Conservation (phyloP, 2,888 invertebrate genomes). For the Drosophila prostipennis region DNA sequence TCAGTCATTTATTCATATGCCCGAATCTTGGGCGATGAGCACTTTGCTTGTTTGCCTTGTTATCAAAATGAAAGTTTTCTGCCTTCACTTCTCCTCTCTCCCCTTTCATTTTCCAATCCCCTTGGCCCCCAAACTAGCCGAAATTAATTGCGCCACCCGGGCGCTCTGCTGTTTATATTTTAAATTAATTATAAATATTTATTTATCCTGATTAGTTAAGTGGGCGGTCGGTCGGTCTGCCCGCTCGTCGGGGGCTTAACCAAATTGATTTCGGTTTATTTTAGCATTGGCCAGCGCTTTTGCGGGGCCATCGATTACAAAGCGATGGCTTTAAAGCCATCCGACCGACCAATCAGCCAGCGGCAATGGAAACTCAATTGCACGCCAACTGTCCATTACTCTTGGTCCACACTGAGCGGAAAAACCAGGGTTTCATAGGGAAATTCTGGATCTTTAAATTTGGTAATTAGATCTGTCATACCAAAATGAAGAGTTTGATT, state of each 20-base stretch:
- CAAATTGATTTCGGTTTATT: constrained; percentile 78
- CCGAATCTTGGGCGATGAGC: constrained; percentile 47
- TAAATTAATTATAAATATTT: constrained; percentile 80
- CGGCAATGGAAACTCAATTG: constrained; percentile 50
- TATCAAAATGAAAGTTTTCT: constrained; percentile 44
- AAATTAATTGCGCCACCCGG: constrained; percentile 74
- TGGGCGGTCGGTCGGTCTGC: constrained; percentile 18
- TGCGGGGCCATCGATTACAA: constrained; percentile 61
- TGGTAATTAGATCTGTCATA: neutral
- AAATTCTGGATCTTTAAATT: neutral
- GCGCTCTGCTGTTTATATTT: constrained; percentile 71
- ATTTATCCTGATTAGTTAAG: constrained; percentile 77
- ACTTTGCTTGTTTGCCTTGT: constrained; percentile 52
- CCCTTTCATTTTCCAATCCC: neutral
- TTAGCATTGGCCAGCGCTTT: constrained; percentile 59
- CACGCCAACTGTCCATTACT: constrained; percentile 52
- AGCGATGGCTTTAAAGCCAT: constrained; percentile 63
- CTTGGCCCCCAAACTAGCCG: constrained; percentile 16
- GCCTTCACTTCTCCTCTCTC: neutral
- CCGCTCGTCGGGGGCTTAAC: constrained; percentile 54
- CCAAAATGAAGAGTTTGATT: neutral
- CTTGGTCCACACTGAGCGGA: constrained; percentile 43
- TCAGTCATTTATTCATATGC: constrained; percentile 77
- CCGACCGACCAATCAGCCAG: constrained; percentile 37
- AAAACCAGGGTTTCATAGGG: neutral